Base-by-base conservation (phyloP, 2,888 invertebrate species). In the Gastrophysa polygoni region DNA sequence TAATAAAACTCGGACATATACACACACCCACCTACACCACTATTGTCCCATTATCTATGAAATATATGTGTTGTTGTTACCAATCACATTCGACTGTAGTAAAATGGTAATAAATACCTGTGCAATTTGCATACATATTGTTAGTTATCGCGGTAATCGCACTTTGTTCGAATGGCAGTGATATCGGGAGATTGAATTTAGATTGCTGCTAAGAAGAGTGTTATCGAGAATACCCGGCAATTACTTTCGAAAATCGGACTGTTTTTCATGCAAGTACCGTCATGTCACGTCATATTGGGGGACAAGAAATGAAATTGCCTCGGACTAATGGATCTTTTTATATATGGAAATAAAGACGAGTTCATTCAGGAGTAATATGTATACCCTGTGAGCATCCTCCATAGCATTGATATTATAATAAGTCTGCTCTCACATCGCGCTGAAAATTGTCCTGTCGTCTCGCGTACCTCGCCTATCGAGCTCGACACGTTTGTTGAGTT, bases 81-180 rank as follows among this genome's bases (percentile, higher is more conserved):
- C 71, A 66, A 69, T 72, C 70, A 59, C 62, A 61, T 52, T 54
- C 61, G 61, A 67, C 73, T 70, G 70, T 75, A n/a, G n/a, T n/a
- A 74, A 74, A 74, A 71, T 68, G 70, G 70, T 70, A 72, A 73
- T 74, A 75, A 75, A 75, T 75, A 74, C 73, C 61, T 61, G 54
- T 54, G 66, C 69, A 73, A 74, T 75, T 75, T 75, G 75, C 75
- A 75, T 75, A 75, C 75, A 75, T 74, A 75, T 73, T 74, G 74
- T 74, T 72, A 72, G 68, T 73, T 74, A 75, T 73, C 73, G 70
- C 68, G 47, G 71, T 68, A 71, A 75, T 73, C 73, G 71, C 65
- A 73, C 71, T 72, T 71, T 71, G 70, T 71, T 69, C 68, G 66
- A 71, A 71, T 68, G 68, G 68, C 67, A 68, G 67, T 71, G 73